Evolutionary conservation across 64 coral and sea anemone genomes (phyloP).

Genomic region (Montipora cactus): DNA sequence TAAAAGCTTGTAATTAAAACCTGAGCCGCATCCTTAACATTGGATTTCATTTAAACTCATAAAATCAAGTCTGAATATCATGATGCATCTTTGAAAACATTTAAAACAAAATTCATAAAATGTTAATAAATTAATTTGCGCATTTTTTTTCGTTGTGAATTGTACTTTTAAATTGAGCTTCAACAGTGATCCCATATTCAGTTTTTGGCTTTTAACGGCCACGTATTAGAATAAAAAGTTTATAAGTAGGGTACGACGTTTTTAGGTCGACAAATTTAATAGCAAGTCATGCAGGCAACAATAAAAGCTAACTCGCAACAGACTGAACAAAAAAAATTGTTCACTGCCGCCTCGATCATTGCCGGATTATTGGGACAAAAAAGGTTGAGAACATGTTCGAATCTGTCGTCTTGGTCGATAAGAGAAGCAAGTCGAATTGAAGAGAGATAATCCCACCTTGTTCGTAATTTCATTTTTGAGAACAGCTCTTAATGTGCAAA

Average conservation of each 20-base stretch:
- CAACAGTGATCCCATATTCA: not conserved
- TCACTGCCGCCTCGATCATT: no score
- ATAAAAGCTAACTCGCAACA: no score
- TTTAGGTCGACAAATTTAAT: no score
- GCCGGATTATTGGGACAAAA: not conserved
- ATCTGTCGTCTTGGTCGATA: not conserved
- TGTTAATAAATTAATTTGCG: not conserved
- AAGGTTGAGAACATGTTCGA: not conserved
- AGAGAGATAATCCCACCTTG: not conserved
- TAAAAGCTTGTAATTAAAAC: constrained; percentile 8
- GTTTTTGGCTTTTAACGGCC: no score
- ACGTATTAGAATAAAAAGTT: no score
- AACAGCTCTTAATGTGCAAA: constrained; percentile 23
- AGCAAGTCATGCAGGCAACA: no score
- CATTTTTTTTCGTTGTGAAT: not conserved
- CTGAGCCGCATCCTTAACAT: not conserved
- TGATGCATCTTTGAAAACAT: not conserved
- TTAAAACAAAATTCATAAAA: not conserved
- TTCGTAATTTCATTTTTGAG: constrained; percentile 30
- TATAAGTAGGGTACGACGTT: no score
- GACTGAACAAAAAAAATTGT: no score
- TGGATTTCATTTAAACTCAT: constrained; percentile 7
- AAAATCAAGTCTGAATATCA: not conserved
- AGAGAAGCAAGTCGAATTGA: not conserved
- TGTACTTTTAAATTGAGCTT: not conserved